Conservation (phyloP, 2,113 vertebrate genomes). For the Scomber scombrus region DNA sequence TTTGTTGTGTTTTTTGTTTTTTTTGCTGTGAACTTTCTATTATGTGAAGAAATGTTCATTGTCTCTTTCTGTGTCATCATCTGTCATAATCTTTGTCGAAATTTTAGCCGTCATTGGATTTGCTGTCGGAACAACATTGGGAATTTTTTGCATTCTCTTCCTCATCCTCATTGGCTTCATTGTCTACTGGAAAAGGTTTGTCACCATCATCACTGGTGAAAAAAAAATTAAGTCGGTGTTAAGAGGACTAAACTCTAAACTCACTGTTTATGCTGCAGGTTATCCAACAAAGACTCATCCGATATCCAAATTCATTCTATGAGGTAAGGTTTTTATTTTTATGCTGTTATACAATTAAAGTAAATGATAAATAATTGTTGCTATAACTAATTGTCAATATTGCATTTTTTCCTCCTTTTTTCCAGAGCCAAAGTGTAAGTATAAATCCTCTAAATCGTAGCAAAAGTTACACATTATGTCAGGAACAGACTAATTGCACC, state of each 20-base stretch:
- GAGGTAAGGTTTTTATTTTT: slow-evolving; percentile 70
- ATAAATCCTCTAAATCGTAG: slow-evolving; percentile 1
- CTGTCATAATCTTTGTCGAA: slow-evolving; percentile 3
- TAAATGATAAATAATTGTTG: neutral
- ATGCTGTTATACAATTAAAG: neutral
- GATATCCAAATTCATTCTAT: slow-evolving; percentile 81
- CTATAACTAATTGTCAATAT: neutral
- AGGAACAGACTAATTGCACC: no score
- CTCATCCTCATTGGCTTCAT: slow-evolving; percentile 77
- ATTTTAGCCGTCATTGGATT: slow-evolving; percentile 80
- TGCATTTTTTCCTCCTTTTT: slow-evolving; percentile 34
- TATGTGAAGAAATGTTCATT: neutral
- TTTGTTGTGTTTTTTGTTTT: neutral
- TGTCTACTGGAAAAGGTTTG: slow-evolving; percentile 88
- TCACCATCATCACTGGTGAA: neutral
- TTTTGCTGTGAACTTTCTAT: neutral
- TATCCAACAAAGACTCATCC: slow-evolving; percentile 54
- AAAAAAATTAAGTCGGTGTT: neutral
- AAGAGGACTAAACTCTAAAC: neutral
- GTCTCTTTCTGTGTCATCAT: neutral
- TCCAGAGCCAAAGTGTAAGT: slow-evolving; percentile 81
- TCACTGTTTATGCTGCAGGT: slow-evolving; percentile 50
- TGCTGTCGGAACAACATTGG: slow-evolving; percentile 85
- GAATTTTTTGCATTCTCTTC: slow-evolving; percentile 78
- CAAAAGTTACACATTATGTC: neutral